Percentiles rank a stretch among this genome's conserved stretches.
Conservation (phyloP, 2,797 vertebrate genomes). For the Falco biarmicus region DNA sequence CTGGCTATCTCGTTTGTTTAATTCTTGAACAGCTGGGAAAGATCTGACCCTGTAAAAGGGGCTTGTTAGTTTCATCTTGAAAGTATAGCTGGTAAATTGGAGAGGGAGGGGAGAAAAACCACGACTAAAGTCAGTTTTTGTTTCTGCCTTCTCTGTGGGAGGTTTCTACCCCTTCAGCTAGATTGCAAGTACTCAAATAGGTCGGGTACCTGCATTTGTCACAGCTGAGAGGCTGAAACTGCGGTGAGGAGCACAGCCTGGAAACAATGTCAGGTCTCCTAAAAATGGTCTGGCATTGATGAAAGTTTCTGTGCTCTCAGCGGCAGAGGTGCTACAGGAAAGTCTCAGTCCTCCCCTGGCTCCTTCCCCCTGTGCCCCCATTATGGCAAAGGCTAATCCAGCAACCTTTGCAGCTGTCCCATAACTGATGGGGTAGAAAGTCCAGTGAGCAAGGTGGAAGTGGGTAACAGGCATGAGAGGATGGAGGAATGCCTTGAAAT, state of each 20-base stretch:
- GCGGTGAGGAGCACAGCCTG: background rate
- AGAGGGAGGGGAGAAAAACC: background rate
- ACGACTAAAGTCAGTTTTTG: background rate
- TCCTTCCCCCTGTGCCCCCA: rapidly evolving
- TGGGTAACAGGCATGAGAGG: background rate
- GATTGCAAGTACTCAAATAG: background rate
- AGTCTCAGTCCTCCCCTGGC: background rate
- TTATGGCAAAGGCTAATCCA: background rate
- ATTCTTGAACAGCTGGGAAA: background rate
- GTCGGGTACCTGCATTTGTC: background rate
- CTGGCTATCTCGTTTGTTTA: background rate
- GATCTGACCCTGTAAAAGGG: background rate
- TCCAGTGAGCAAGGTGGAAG: background rate
- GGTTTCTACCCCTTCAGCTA: background rate
- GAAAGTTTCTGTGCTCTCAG: background rate
- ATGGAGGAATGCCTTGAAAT: background rate
- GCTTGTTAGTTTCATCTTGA: background rate
- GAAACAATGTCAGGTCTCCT: background rate
- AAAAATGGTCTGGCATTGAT: background rate
- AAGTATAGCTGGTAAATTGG: background rate
- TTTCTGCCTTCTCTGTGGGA: conserved; percentile 3
- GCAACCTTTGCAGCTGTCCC: background rate
- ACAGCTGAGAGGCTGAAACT: background rate
- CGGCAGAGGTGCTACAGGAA: background rate
- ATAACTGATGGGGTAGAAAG: background rate